Evolutionary conservation across 2,113 vertebrate species (phyloP), one percentile per base, ranked within the genome.

Genomic region (Scolopax mira): DNA sequence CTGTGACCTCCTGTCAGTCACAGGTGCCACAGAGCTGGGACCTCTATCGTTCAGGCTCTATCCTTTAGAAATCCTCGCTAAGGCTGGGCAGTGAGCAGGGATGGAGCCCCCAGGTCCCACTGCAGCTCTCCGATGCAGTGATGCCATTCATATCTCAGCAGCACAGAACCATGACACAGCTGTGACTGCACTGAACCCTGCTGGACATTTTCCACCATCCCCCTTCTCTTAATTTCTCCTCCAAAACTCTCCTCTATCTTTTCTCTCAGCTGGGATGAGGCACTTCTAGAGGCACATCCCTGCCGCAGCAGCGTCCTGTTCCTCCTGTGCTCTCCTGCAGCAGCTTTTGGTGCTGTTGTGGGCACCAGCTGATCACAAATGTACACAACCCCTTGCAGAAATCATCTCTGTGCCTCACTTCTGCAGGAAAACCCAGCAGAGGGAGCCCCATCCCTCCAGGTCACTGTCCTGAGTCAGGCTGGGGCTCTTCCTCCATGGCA

Each of bases 251-350:
- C 18, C 31, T 70, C 5, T 58, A 3, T 31, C 8, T 61, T 61
- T 61, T 55, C 41, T 46, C 18, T 39, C 72, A 37, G 33, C 35
- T 51, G 51, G 13, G 33, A 27, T n/a, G 35, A 74, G 31, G 23
- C 5, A 2, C 17, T 64, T 55, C 33, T 51, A 41, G 37, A 62
- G 8, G 15, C 3, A 7, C 13, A 33, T 21, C 48, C 37, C 41
- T 31, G 27, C 11, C 2, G 2, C 24, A 30, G 19, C 5, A 24
- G 27, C 0, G 0, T 37, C 67, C n/a, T 9, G 0, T 42, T 81
- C 58, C 27, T 84, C 33, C 48, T 6, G 1, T 8, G 23, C 31
- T 54, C 31, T 73, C 37, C 55, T 62, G 69, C 39, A 57, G 75
- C 57, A 80, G 58, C 69, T 73, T 78, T 77, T 60, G 42, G 31